A percentile compares a stretch with the other conserved stretches of the same genome.
Evolutionary conservation across 2,888 invertebrate genomes (phyloP).

Genomic region (Apamea sordens): DNA sequence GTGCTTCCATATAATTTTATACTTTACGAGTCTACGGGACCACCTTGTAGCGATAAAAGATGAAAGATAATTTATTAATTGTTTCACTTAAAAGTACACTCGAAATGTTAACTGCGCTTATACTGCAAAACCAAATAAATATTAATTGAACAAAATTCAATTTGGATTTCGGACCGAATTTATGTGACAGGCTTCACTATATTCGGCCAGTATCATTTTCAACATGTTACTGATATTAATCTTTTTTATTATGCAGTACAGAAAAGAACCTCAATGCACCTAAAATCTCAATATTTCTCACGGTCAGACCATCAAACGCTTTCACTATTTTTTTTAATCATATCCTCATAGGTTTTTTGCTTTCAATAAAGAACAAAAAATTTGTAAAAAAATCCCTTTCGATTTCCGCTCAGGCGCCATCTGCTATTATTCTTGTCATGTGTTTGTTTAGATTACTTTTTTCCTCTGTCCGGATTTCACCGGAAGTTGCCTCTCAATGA

Average conservation of each 20-base stretch:
- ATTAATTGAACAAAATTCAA: slow-evolving; percentile 27
- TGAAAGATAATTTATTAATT: slow-evolving; percentile 57
- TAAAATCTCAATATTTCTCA: slow-evolving; percentile 66
- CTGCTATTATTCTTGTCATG: slow-evolving; percentile 85
- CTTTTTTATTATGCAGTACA: slow-evolving; percentile 11
- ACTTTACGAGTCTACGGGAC: slow-evolving; percentile 59
- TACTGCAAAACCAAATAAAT: slow-evolving; percentile 24
- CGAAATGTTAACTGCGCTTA: slow-evolving; percentile 25
- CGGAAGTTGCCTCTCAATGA: slow-evolving; percentile 82
- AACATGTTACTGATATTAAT: slow-evolving; percentile 12
- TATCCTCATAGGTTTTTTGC: slow-evolving; percentile 82
- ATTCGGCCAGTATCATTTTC: slow-evolving; percentile 19
- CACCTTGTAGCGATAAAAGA: slow-evolving; percentile 62
- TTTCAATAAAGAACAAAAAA: slow-evolving; percentile 75
- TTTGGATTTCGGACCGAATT: slow-evolving; percentile 15
- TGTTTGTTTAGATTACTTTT: slow-evolving; percentile 86
- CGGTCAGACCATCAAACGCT: slow-evolving; percentile 74
- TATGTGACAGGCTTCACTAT: slow-evolving; percentile 2
- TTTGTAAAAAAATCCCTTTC: slow-evolving; percentile 84
- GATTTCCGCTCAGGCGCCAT: slow-evolving; percentile 90
- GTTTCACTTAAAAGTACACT: slow-evolving; percentile 37
- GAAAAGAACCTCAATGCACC: slow-evolving; percentile 15
- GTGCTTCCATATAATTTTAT: slow-evolving; percentile 56
- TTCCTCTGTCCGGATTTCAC: slow-evolving; percentile 83
- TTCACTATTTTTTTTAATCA: slow-evolving; percentile 81